Conservation (phyloP, 2,888 invertebrate species). For the Aphidius colemani region DNA sequence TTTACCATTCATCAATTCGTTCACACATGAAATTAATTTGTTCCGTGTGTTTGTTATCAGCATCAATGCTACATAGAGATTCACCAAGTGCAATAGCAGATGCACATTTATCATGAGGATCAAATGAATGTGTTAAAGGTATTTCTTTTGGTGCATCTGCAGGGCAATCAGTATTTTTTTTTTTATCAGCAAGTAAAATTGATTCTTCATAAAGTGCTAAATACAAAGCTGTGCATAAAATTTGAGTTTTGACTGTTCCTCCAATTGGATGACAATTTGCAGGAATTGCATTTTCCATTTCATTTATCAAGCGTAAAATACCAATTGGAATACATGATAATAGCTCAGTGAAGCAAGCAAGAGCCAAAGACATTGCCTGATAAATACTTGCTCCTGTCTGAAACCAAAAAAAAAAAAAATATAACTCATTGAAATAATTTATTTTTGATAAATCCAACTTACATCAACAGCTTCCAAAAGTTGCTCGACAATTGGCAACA, state of each 20-base stretch:
- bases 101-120: constrained; percentile 38
- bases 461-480: constrained; percentile 69
- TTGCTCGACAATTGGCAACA: constrained; percentile 70
- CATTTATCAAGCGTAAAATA: constrained; percentile 61
- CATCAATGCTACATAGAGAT: constrained; percentile 78
- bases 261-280: constrained; percentile 73
- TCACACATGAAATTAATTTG: constrained; percentile 71
- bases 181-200: neutral
- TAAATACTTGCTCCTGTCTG: constrained; percentile 79
- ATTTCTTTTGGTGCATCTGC: constrained; percentile 3
- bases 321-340: constrained; percentile 72
- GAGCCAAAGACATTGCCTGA: constrained; percentile 76
- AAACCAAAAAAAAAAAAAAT: constrained; percentile 37
- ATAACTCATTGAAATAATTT: neutral
- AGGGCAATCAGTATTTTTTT: constrained; percentile 19
- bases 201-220: constrained; percentile 60
- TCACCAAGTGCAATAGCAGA: constrained; percentile 75
- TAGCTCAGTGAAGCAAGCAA: constrained; percentile 72
- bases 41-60: constrained; percentile 78
- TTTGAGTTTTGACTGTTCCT: constrained; percentile 73
- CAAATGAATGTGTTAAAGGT: constrained; percentile 31
- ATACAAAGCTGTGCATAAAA: constrained; percentile 67
- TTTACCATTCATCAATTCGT: constrained; percentile 41
- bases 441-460: constrained; percentile 19
- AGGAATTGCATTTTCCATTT: constrained; percentile 73